Percentiles rank a stretch among this genome's conserved stretches.
Conservation (phyloP, 2,888 invertebrate genomes). For the Ptychoptera albimana region DNA sequence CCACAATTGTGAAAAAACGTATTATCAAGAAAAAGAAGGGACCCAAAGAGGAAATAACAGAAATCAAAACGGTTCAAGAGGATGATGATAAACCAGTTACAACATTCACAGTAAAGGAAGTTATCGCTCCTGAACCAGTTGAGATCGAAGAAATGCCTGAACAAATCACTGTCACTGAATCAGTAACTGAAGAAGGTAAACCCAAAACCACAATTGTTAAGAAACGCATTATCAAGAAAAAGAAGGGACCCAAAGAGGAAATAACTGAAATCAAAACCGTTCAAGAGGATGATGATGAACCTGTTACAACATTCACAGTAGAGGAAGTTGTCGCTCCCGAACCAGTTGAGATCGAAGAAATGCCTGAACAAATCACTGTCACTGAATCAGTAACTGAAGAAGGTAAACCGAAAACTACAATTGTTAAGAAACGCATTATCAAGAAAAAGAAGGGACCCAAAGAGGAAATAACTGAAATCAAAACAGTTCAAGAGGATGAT, state of each 20-base stretch:
- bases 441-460: conserved; percentile 23
- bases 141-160: conserved; percentile 24
- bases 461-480: conserved; percentile 26
- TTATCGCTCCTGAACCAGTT: conserved; percentile 8
- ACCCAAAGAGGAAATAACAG: conserved; percentile 17
- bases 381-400: conserved; percentile 13
- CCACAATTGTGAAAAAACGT: conserved; percentile 19
- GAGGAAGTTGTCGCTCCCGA: conserved; percentile 13
- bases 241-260: conserved; percentile 18
- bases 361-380: conserved; percentile 22
- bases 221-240: conserved; percentile 22
- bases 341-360: conserved; percentile 17
- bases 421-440: conserved; percentile 20
- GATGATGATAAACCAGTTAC: conserved; percentile 17
- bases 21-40: conserved; percentile 17
- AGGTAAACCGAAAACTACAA: conserved; percentile 16
- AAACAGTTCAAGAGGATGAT: conserved; percentile 26
- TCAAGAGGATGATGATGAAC: conserved; percentile 24
- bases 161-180: conserved; percentile 4
- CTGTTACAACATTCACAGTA: conserved; percentile 12
- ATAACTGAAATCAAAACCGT: conserved; percentile 18
- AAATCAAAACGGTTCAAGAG: conserved; percentile 19
- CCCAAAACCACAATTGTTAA: conserved; percentile 19
- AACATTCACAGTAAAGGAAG: conserved; percentile 3
- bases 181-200: conserved; percentile 16